These are phyloP conservation scores for Caenorhabditis remanei DNA, from an alignment of 1,140 invertebrate genomes.

Conservation along the genomic window DNA sequence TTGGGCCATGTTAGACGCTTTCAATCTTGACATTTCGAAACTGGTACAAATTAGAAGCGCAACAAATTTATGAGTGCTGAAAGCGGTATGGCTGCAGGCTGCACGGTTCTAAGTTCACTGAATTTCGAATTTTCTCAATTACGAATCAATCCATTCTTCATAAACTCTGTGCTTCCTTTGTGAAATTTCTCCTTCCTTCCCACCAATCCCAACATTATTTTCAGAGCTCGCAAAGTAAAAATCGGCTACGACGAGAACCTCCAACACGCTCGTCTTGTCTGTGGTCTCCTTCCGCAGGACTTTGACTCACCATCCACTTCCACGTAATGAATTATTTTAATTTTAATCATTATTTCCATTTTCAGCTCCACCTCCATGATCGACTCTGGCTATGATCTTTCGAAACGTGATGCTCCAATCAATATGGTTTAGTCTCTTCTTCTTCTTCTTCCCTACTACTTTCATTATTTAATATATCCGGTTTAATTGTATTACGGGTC, in stretches of 20 bases:
- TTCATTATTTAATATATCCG: background rate
- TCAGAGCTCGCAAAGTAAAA: conserved; percentile 38
- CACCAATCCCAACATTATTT: background rate
- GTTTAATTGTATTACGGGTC: conserved; percentile 46
- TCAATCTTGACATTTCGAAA: no score
- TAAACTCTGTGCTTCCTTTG: no score
- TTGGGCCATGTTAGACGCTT: no score
- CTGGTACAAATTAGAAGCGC: no score
- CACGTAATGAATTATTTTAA: background rate
- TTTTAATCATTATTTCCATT: background rate
- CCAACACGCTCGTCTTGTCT: conserved; percentile 42
- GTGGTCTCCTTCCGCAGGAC: conserved; percentile 52
- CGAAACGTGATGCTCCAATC: conserved; percentile 35
- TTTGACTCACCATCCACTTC: conserved; percentile 52
- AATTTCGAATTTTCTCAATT: no score
- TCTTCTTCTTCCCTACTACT: background rate
- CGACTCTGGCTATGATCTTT: conserved; percentile 59
- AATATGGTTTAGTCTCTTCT: conserved; percentile 7
- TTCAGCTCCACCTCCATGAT: conserved; percentile 53
- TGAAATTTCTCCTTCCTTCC: no score
- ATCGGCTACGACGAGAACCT: conserved; percentile 20
- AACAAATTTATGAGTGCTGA: no score
- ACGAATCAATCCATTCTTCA: no score
- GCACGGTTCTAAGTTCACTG: no score
- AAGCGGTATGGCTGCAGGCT: no score